These are phyloP conservation scores for Pogona vitticeps DNA, from an alignment of 2,113 vertebrate species.

Conservation along the genomic window DNA sequence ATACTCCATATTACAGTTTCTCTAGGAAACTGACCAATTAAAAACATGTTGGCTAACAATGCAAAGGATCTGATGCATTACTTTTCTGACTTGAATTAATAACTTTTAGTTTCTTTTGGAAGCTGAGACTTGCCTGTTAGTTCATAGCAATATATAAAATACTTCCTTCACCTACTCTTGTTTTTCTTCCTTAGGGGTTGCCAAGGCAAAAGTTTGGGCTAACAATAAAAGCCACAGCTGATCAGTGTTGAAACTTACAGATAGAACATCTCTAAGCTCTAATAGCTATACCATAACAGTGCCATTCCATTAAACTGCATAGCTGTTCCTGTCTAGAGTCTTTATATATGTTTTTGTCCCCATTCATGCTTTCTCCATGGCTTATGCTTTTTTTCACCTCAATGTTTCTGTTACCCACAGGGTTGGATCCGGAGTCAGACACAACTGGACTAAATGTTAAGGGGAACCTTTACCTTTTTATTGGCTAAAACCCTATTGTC, in stretches of 20 bases:
- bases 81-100: background rate
- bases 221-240: background rate
- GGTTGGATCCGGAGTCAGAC: background rate
- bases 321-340: no score
- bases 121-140: background rate
- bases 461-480: background rate
- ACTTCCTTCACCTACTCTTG: background rate
- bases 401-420: background rate
- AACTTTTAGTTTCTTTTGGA: constrained; percentile 5
- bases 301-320: no score
- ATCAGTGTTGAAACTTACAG: background rate
- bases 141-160: background rate
- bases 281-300: background rate
- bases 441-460: background rate
- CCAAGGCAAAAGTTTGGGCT: background rate
- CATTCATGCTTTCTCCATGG: background rate
- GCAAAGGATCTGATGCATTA: background rate
- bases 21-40: constrained; percentile 5
- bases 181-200: background rate
- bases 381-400: background rate
- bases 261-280: background rate
- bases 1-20: background rate
- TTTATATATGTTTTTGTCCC: background rate
- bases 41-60: constrained; percentile 31
- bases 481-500: background rate